Evolutionary conservation across 2,113 vertebrate genomes (phyloP).

Genomic region (Eudorcas thomsonii): DNA sequence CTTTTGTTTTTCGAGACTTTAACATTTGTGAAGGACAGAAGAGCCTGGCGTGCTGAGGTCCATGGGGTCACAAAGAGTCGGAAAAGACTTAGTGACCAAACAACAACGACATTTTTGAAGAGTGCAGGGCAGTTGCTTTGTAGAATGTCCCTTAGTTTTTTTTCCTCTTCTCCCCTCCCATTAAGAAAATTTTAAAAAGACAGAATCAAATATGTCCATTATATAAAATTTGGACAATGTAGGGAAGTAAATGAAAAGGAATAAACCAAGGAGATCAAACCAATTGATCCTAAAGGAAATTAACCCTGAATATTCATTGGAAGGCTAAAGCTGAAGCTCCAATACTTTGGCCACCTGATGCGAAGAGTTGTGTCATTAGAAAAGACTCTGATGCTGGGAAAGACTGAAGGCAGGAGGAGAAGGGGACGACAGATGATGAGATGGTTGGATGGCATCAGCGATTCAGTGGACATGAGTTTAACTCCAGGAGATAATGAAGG

Average conservation of each 20-base stretch:
- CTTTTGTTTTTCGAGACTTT: not conserved
- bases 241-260: not conserved
- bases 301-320: not conserved
- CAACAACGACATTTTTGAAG: not conserved
- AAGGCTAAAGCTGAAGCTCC: not conserved
- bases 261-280: not conserved
- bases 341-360: not conserved
- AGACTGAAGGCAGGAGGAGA: not conserved
- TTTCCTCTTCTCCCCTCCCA: rapidly evolving
- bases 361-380: not conserved
- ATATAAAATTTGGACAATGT: not conserved
- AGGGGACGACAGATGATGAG: not conserved
- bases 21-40: not conserved
- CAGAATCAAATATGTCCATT: not conserved
- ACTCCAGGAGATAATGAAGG: not conserved
- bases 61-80: not conserved
- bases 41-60: not conserved
- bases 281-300: not conserved
- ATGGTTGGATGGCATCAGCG: not conserved
- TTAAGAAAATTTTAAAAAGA: not conserved
- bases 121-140: not conserved
- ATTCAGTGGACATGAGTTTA: not conserved
- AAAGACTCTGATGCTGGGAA: not conserved
- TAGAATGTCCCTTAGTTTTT: not conserved
- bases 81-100: not conserved